phyloP scores from a whole-genome alignment of 2,888 invertebrate species.

The Cynaeus angustus region DNA sequence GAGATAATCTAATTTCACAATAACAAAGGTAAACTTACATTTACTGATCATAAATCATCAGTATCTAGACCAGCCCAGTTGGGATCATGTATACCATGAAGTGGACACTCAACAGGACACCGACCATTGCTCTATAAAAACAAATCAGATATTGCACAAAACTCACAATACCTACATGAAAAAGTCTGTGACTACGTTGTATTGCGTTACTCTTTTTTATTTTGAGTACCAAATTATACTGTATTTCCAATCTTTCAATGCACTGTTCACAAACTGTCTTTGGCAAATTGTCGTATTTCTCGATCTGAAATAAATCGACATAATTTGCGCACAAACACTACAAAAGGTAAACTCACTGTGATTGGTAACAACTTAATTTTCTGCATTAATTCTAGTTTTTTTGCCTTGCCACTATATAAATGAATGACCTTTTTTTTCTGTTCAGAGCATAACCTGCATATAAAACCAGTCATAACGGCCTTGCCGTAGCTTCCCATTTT shows the following conservation, averaged over 20 bases:
- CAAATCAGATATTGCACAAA: constrained; percentile 6
- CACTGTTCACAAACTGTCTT: constrained; percentile 79
- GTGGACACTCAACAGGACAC: constrained; percentile 66
- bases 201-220: constrained; percentile 69
- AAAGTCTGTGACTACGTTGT: constrained; percentile 64
- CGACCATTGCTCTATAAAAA: constrained; percentile 64
- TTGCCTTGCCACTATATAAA: constrained; percentile 87
- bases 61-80: constrained; percentile 53
- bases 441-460: constrained; percentile 90
- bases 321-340: neutral
- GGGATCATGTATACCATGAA: constrained; percentile 61
- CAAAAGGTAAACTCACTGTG: constrained; percentile 77
- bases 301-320: constrained; percentile 63
- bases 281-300: constrained; percentile 75
- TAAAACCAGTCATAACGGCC: constrained; percentile 87
- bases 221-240: constrained; percentile 73
- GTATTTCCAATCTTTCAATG: constrained; percentile 73
- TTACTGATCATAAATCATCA: constrained; percentile 45
- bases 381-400: constrained; percentile 82
- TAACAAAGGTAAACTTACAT: constrained; percentile 23
- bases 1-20: neutral
- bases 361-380: constrained; percentile 89
- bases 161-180: constrained; percentile 62
- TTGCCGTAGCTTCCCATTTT: constrained; percentile 90
- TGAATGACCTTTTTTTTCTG: constrained; percentile 89